These are phyloP conservation scores for Melitaea cinxia DNA, from an alignment of 1,140 invertebrate species.

Conservation along the genomic window DNA sequence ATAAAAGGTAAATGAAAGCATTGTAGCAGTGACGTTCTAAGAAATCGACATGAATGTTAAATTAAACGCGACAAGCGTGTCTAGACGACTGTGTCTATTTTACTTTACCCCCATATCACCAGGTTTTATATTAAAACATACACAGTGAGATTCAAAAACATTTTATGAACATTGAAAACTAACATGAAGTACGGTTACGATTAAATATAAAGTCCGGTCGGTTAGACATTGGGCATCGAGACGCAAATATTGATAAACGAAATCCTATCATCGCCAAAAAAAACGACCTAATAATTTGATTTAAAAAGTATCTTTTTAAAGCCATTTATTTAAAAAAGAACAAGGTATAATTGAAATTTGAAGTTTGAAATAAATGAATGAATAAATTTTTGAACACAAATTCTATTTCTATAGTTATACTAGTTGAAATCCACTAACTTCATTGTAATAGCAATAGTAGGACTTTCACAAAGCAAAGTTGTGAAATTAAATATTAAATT, in stretches of 20 bases:
- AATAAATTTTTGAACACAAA: background rate
- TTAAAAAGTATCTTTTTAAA: background rate
- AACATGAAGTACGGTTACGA: background rate
- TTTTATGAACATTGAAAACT: background rate
- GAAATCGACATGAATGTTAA: background rate
- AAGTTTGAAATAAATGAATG: background rate
- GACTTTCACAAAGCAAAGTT: background rate
- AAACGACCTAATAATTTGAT: background rate
- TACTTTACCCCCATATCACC: too few relatives aligned
- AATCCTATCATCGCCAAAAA: background rate
- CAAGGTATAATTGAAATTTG: background rate
- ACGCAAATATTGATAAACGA: constrained; percentile 1
- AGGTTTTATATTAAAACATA: background rate
- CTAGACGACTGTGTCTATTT: background rate
- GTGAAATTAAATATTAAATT: background rate
- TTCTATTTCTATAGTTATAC: background rate
- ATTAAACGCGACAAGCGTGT: background rate
- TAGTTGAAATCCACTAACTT: background rate
- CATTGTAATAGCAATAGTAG: background rate
- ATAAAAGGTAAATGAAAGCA: background rate
- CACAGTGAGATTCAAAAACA: background rate
- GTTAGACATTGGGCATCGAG: constrained; percentile 1
- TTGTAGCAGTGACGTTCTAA: background rate
- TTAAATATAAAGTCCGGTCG: background rate
- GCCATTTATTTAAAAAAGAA: background rate